Percentiles rank a stretch among this genome's conserved stretches.
phyloP scores from a whole-genome alignment of 1,140 invertebrate species.

The Tetramorium alpestre region DNA sequence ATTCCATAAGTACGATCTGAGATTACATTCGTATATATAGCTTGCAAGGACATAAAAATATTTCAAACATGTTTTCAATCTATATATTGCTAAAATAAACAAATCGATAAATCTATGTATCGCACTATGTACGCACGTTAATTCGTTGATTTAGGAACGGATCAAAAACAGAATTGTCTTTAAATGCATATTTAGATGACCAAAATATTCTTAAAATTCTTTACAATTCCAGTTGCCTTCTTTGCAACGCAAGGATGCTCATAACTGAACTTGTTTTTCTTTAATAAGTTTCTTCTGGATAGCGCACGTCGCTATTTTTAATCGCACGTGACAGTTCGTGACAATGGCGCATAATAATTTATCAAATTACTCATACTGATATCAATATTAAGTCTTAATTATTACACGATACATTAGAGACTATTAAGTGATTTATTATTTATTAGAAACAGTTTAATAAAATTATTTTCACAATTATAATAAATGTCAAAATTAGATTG shows the following conservation, averaged over 20 bases:
- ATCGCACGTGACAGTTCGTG: background rate
- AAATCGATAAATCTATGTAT: background rate
- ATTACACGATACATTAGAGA: background rate
- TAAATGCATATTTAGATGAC: constrained; percentile 4
- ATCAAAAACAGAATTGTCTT: background rate
- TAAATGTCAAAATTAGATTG: background rate
- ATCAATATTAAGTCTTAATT: background rate
- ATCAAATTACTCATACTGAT: constrained; percentile 12
- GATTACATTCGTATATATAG: background rate
- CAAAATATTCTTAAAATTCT: constrained; percentile 14
- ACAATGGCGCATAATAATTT: background rate
- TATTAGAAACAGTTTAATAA: background rate
- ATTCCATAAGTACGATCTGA: background rate
- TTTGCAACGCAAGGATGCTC: background rate
- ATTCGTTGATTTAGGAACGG: background rate
- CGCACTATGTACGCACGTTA: background rate
- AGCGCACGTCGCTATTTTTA: background rate
- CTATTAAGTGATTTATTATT: background rate
- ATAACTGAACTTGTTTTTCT: background rate
- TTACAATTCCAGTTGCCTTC: background rate
- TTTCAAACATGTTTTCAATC: background rate
- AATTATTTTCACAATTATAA: background rate
- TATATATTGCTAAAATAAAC: background rate
- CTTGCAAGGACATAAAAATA: background rate
- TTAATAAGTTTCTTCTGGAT: background rate